Conservation (phyloP, 1,140 invertebrate genomes). For the Anthonomus grandis region DNA sequence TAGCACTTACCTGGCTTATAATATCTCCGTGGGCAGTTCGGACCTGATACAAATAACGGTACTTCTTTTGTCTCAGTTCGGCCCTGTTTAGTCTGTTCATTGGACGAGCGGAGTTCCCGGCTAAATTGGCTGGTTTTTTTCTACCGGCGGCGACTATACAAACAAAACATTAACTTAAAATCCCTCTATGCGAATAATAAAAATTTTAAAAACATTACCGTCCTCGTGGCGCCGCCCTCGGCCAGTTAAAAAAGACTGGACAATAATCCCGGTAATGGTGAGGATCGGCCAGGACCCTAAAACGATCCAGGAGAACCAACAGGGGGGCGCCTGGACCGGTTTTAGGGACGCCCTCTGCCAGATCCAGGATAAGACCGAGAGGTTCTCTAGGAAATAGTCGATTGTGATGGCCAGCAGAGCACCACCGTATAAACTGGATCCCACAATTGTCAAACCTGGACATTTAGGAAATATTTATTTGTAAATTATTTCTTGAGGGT, state of each 20-base stretch:
- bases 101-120: slow-evolving; percentile 47
- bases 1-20: slow-evolving; percentile 70
- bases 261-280: slow-evolving; percentile 63
- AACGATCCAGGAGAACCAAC: slow-evolving; percentile 75
- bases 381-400: slow-evolving; percentile 75
- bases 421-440: slow-evolving; percentile 74
- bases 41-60: slow-evolving; percentile 85
- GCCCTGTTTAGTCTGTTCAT: slow-evolving; percentile 68
- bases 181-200: not conserved
- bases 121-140: slow-evolving; percentile 43
- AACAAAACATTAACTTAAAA: not conserved
- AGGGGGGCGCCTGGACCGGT: slow-evolving; percentile 56
- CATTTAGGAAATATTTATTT: not conserved
- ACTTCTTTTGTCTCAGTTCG: slow-evolving; percentile 76
- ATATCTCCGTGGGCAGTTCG: slow-evolving; percentile 84
- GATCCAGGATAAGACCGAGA: slow-evolving; percentile 69
- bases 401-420: slow-evolving; percentile 67
- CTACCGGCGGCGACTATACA: slow-evolving; percentile 40
- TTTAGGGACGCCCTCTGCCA: slow-evolving; percentile 54
- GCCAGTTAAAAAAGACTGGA: slow-evolving; percentile 69
- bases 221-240: slow-evolving; percentile 66
- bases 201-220: slow-evolving; percentile 44
- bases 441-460: slow-evolving; percentile 67
- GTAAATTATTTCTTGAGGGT: not conserved
- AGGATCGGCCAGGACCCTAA: slow-evolving; percentile 71